phyloP scores from a whole-genome alignment of 1,140 invertebrate species.

The Saxidomus purpurata region DNA sequence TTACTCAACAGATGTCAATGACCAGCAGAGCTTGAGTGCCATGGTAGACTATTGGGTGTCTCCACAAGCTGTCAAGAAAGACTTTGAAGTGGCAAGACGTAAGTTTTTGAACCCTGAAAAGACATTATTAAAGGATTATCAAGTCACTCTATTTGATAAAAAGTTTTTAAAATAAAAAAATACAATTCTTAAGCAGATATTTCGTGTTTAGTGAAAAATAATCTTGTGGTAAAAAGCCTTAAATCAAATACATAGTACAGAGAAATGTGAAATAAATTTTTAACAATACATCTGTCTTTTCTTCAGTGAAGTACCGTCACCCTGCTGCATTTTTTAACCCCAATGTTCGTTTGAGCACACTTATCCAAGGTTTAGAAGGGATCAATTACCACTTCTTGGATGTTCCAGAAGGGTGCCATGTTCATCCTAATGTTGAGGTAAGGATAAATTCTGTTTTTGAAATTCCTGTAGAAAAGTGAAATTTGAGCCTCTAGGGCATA shows the following conservation, averaged over 20 bases:
- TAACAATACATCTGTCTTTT: too few relatives aligned
- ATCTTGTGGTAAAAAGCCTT: too few relatives aligned
- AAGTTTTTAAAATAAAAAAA: too few relatives aligned
- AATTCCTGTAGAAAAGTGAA: too few relatives aligned
- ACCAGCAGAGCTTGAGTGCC: constrained; percentile 83
- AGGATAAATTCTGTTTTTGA: background rate
- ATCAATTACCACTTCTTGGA: constrained; percentile 82
- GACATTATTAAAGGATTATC: too few relatives aligned
- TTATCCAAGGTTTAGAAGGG: constrained; percentile 84
- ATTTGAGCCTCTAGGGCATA: too few relatives aligned
- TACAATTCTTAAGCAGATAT: too few relatives aligned
- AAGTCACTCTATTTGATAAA: too few relatives aligned
- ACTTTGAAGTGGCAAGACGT: constrained; percentile 85
- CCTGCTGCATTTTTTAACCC: constrained; percentile 84
- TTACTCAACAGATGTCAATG: constrained; percentile 81
- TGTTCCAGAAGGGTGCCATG: constrained; percentile 84
- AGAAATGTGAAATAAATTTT: too few relatives aligned
- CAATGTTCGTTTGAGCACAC: constrained; percentile 80
- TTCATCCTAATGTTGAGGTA: constrained; percentile 85
- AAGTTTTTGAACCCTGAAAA: constrained; percentile 61
- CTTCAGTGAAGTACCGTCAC: constrained; percentile 84
- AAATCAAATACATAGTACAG: too few relatives aligned
- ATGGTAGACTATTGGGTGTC: constrained; percentile 86
- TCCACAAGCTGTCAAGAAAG: constrained; percentile 84
- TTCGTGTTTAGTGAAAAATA: too few relatives aligned